phyloP scores from a whole-genome alignment of 1,140 invertebrate genomes.

The Scylla paramamosain region DNA sequence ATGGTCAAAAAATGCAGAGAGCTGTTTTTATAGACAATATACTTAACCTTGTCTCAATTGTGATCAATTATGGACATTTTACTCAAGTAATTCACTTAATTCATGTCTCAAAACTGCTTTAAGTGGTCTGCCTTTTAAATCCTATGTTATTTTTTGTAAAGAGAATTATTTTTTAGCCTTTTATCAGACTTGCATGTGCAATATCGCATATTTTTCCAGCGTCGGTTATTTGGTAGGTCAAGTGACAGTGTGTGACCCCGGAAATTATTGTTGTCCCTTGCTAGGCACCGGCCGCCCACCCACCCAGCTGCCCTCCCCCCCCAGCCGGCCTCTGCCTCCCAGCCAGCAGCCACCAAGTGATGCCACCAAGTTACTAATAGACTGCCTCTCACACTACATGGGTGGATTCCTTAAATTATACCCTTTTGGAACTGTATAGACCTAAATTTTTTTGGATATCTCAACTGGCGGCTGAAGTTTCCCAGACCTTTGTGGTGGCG shows the following conservation, averaged over 20 bases:
- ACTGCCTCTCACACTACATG: neutral
- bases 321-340: neutral
- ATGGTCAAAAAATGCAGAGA: conserved; percentile 65
- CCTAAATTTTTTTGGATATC: neutral
- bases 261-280: conserved; percentile 34
- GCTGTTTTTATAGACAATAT: conserved; percentile 48
- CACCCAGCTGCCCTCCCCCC: neutral
- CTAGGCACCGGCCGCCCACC: conserved; percentile 5
- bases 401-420: neutral
- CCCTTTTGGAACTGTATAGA: neutral
- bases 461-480: neutral
- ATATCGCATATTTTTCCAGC: conserved; percentile 66
- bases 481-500: neutral
- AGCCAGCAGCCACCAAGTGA: neutral
- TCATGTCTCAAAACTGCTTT: conserved; percentile 61
- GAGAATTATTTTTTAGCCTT: conserved; percentile 48
- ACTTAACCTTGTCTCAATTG: conserved; percentile 57
- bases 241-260: conserved; percentile 67
- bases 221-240: conserved; percentile 55
- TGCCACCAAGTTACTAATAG: neutral
- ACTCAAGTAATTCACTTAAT: conserved; percentile 59
- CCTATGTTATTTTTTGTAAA: conserved; percentile 46
- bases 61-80: conserved; percentile 57
- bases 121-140: conserved; percentile 60
- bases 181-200: conserved; percentile 70